A percentile compares a stretch with the other conserved stretches of the same genome.
phyloP scores from a whole-genome alignment of 1,140 invertebrate species.

The Brachionus koreanus region DNA sequence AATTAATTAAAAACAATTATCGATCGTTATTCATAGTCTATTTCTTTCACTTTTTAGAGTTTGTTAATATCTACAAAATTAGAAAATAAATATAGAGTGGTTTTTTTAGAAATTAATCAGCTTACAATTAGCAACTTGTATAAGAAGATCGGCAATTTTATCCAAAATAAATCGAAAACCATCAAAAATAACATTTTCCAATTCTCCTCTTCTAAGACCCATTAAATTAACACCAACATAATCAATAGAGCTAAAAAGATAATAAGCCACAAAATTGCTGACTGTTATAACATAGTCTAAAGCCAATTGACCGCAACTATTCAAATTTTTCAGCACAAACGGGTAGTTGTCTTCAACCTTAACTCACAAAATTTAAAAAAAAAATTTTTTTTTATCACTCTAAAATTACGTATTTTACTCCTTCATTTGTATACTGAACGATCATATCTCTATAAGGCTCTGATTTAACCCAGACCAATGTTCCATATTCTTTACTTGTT shows the following conservation, averaged over 20 bases:
- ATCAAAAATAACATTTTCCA: conserved; percentile 37
- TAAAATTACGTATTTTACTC: not conserved
- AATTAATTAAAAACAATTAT: conserved; percentile 1
- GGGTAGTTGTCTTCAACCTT: not conserved
- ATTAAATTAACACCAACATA: conserved; percentile 34
- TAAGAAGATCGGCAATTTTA: not conserved
- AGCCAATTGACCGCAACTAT: conserved; percentile 4
- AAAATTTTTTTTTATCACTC: not conserved
- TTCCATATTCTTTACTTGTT: not conserved
- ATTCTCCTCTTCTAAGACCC: not conserved
- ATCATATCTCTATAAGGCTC: not conserved
- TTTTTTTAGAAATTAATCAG: not conserved
- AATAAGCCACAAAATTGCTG: not conserved
- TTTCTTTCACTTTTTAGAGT: conserved; percentile 6
- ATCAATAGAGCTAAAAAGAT: not conserved
- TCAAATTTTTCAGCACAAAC: conserved; percentile 28
- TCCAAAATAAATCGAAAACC: conserved; percentile 27
- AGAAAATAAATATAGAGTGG: not conserved
- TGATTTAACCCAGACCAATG: not conserved
- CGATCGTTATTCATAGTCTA: not conserved
- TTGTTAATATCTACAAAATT: not conserved
- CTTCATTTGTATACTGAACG: not conserved
- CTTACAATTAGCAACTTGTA: not conserved
- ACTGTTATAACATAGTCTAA: conserved; percentile 19
- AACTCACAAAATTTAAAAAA: not conserved